Conservation (phyloP, 1,140 invertebrate species). For the Tetramorium alpestre region DNA sequence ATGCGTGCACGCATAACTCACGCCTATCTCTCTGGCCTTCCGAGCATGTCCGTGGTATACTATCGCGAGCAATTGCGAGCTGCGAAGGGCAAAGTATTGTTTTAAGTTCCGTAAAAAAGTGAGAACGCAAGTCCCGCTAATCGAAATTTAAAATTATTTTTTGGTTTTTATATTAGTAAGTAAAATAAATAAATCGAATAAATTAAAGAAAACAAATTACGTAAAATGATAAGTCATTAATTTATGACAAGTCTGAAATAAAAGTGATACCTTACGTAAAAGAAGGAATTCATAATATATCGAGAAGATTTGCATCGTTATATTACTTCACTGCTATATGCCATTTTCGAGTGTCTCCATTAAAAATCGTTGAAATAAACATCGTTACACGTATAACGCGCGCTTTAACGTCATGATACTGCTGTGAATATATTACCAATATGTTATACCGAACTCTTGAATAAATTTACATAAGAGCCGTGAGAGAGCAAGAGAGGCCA, state of each 20-base stretch:
- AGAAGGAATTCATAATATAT: background rate
- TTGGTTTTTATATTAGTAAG: background rate
- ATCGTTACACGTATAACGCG: constrained; percentile 18
- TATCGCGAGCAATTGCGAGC: constrained; percentile 43
- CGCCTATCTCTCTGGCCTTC: constrained; percentile 58
- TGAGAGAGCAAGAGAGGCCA: background rate
- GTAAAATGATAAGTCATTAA: background rate
- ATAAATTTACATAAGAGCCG: constrained; percentile 54
- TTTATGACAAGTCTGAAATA: background rate
- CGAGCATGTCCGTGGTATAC: constrained; percentile 53
- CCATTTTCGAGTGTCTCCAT: constrained; percentile 1
- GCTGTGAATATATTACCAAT: constrained; percentile 46
- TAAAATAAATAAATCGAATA: background rate
- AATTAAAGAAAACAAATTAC: background rate
- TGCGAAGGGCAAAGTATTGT: constrained; percentile 34
- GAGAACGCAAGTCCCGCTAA: background rate
- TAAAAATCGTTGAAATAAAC: constrained; percentile 52
- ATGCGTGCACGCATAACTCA: constrained; percentile 59
- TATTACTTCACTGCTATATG: background rate
- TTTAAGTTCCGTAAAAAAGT: constrained; percentile 23
- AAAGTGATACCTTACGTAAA: background rate
- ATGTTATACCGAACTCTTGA: constrained; percentile 39
- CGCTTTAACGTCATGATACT: constrained; percentile 2
- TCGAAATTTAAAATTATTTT: constrained; percentile 6
- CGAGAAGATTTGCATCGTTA: background rate